Evolutionary conservation across 2,797 vertebrate species (phyloP), one percentile per base, ranked within the genome.

Genomic region (Bradypodion ventrale): DNA sequence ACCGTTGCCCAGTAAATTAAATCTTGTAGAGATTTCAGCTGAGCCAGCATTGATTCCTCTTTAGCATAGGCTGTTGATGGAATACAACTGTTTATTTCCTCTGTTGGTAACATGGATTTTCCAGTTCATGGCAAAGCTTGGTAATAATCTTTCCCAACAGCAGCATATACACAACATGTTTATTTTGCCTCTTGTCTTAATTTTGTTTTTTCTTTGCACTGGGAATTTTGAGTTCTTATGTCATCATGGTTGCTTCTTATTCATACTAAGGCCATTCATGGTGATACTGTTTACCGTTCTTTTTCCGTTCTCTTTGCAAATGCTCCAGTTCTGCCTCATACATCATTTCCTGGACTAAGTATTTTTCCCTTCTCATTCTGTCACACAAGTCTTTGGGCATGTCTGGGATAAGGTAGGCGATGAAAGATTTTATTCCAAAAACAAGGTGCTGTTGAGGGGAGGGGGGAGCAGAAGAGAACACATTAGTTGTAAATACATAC

Each of bases 321-420:
- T 99, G 98, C 91, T 99, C 98, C 87, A 99, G 95, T 90, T 99
- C 99, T 1, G 98, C 98, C 90, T 99, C 98, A 9, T 99, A 99
- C 97, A 99, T 98, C 98, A 99, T 99, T 93, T 99, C 99, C 94
- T 99, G 99, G 94, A 99, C 99, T 92, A 99, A 96, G 92, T 99
- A 99, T 90, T 99, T 99, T 90, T 99, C 99, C 81, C 99, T 96
- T 80, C 99, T 96, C 97, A 99, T 99, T 89, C 98, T 97, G 86
- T 99, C 98, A 5, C 98, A 98, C 42, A 99, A 96, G 88, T 97
- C 98, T 96, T 99, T 99, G 52, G 99, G 99, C 96, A 99, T 97
- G 94, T 99, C 98, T 1, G 99, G 99, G 91, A 99, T 99, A 93
- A 99, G 97, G 95, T 99, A 99, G 25, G 99, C 99, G 85, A 99